A percentile compares a stretch with the other conserved stretches of the same genome.
Conservation (phyloP, 2,888 invertebrate genomes). For the Lycocerus yunnanus region DNA sequence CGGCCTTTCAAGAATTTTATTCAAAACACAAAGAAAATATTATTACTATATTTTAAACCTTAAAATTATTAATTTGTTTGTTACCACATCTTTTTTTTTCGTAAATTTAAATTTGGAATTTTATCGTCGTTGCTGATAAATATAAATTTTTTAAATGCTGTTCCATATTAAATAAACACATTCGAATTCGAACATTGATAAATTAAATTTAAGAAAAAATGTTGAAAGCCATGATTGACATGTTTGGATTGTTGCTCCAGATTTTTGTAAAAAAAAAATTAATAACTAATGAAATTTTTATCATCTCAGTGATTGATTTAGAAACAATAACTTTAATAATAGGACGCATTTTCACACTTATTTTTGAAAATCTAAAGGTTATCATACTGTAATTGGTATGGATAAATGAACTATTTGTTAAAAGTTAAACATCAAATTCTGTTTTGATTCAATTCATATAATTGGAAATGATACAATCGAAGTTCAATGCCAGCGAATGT, state of each 20-base stretch:
- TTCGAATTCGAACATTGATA: background rate
- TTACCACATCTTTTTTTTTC: background rate
- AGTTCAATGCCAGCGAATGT: slow-evolving; percentile 1
- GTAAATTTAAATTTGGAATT: background rate
- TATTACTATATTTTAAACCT: background rate
- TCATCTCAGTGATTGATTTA: background rate
- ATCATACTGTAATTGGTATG: background rate
- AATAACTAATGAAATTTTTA: background rate
- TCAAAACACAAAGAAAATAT: background rate
- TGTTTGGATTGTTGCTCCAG: background rate
- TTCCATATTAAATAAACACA: background rate
- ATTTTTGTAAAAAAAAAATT: background rate
- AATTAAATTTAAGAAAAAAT: background rate
- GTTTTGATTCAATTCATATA: slow-evolving; percentile 17
- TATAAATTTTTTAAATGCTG: background rate
- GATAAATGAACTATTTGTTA: background rate
- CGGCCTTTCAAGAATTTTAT: background rate
- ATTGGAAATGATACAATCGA: slow-evolving; percentile 15
- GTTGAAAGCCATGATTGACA: background rate
- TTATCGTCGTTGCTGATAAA: background rate
- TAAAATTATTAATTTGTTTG: background rate
- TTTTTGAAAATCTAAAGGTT: background rate
- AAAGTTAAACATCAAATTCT: slow-evolving; percentile 10
- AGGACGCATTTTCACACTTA: background rate
- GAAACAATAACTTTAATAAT: background rate